Conservation (phyloP, 1,140 invertebrate species). For the Harpegnathos saltator region DNA sequence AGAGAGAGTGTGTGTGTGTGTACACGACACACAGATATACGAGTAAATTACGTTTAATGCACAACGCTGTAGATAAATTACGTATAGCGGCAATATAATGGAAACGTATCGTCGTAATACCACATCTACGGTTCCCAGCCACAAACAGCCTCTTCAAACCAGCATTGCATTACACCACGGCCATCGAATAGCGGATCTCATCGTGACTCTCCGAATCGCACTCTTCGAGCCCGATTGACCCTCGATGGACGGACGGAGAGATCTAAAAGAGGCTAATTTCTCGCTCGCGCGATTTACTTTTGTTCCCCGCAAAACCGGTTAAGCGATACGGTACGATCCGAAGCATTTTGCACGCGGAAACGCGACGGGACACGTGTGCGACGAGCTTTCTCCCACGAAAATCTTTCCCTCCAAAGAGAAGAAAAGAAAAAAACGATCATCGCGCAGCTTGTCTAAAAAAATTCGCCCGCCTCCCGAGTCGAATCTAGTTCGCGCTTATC, state of each 20-base stretch:
- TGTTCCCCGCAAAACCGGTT: too few relatives aligned
- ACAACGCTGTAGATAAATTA: constrained; percentile 66
- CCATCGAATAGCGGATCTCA: constrained; percentile 37
- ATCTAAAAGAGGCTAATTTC: too few relatives aligned
- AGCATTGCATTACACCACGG: constrained; percentile 19
- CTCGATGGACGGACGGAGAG: too few relatives aligned
- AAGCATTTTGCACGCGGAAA: too few relatives aligned
- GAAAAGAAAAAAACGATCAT: background rate
- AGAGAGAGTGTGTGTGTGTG: too few relatives aligned
- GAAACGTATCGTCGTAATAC: constrained; percentile 70
- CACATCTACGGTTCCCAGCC: constrained; percentile 63
- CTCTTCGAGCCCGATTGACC: background rate
- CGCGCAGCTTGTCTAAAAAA: background rate
- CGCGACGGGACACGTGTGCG: too few relatives aligned
- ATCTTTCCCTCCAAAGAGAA: too few relatives aligned
- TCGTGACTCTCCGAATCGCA: constrained; percentile 54
- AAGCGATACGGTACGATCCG: too few relatives aligned
- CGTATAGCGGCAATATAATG: constrained; percentile 67
- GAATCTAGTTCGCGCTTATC: background rate
- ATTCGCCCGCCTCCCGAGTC: background rate
- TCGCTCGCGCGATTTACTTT: too few relatives aligned
- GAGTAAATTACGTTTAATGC: too few relatives aligned
- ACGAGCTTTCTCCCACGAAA: too few relatives aligned
- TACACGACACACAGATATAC: too few relatives aligned
- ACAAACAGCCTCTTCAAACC: constrained; percentile 72